phyloP scores from a whole-genome alignment of 2,113 vertebrate genomes.

The Sorex fumeus region DNA sequence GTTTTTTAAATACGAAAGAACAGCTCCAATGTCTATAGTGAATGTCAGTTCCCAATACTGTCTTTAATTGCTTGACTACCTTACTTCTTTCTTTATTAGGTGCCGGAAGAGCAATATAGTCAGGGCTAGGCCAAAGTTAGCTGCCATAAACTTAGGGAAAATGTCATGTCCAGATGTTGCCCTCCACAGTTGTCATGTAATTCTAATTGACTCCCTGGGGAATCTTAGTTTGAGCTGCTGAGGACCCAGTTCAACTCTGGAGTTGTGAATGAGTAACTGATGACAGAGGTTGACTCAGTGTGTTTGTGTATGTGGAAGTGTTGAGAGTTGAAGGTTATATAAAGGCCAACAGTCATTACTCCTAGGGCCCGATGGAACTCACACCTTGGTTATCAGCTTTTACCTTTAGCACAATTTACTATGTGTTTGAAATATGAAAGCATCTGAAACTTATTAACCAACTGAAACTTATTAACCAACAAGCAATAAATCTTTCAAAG shows the following conservation, averaged over 20 bases:
- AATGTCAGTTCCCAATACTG: not conserved
- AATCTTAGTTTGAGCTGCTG: not conserved
- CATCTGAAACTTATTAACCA: slow-evolving; percentile 36
- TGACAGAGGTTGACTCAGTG: slow-evolving; percentile 57
- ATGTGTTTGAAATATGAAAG: slow-evolving; percentile 46
- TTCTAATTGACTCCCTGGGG: slow-evolving; percentile 74
- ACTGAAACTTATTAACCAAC: not conserved
- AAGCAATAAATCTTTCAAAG: slow-evolving; percentile 42
- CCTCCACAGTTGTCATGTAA: not conserved
- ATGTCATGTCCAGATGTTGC: slow-evolving; percentile 66
- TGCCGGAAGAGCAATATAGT: not conserved
- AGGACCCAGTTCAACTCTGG: not conserved
- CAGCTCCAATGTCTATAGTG: not conserved
- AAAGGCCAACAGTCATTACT: slow-evolving; percentile 48
- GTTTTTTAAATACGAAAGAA: not conserved
- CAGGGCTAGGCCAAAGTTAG: slow-evolving; percentile 1
- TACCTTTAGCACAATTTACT: slow-evolving; percentile 12
- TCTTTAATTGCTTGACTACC: slow-evolving; percentile 4
- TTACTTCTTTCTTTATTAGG: not conserved
- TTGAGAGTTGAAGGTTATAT: slow-evolving; percentile 65
- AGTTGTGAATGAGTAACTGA: slow-evolving; percentile 59
- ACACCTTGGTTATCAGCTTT: slow-evolving; percentile 52
- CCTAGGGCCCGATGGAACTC: not conserved
- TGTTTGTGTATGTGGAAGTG: slow-evolving; percentile 49
- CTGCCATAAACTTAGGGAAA: slow-evolving; percentile 28